Conservation (phyloP, 2,888 invertebrate species). For the Orgyia antiqua region DNA sequence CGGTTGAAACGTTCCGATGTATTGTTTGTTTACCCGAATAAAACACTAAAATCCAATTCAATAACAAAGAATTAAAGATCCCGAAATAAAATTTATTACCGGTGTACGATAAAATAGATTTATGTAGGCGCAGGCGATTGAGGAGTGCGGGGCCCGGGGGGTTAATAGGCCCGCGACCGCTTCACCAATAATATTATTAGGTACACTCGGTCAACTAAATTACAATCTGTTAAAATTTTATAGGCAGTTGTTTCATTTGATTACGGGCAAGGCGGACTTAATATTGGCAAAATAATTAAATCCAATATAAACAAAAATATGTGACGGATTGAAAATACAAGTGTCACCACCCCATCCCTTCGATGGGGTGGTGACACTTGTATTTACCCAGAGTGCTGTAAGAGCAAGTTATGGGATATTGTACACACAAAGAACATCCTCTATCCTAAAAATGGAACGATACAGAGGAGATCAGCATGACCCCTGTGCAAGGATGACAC, state of each 20-base stretch:
- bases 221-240: conserved; percentile 34
- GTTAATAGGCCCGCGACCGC: conserved; percentile 33
- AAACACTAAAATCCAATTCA: conserved; percentile 79
- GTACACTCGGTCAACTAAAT: conserved; percentile 52
- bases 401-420: too few species aligned
- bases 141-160: conserved; percentile 20
- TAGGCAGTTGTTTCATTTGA: conserved; percentile 35
- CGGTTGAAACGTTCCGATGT: conserved; percentile 64
- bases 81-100: conserved; percentile 78
- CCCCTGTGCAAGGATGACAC: too few species aligned
- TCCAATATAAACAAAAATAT: too few species aligned
- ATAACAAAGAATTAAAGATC: conserved; percentile 79
- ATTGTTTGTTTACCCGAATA: conserved; percentile 78
- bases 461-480: too few species aligned
- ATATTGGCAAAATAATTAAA: too few species aligned
- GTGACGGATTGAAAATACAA: too few species aligned
- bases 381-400: too few species aligned
- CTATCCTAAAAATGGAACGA: too few species aligned
- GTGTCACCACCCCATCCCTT: too few species aligned
- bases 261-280: conserved; percentile 21
- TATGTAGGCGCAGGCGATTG: conserved; percentile 58
- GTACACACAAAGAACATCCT: too few species aligned
- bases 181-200: conserved; percentile 62
- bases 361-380: too few species aligned
- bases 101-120: conserved; percentile 77